Evolutionary conservation across 2,113 vertebrate species (phyloP), one percentile per base, ranked within the genome.

Genomic region (Platysteira castanea): DNA sequence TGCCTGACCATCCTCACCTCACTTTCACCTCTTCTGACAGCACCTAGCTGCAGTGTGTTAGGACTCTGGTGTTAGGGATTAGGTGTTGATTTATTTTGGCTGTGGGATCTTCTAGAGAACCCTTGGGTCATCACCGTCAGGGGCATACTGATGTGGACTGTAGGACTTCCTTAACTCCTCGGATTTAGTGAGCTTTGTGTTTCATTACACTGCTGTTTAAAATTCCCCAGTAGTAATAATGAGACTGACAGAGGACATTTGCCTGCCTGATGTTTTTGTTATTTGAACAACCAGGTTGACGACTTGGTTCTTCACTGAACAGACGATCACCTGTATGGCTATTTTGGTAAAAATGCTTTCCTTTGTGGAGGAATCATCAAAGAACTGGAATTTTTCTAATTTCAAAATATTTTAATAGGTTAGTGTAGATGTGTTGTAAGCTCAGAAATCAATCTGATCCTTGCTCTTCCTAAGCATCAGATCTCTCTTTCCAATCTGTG

Each of bases 1-100:
- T 37, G 31, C 37, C 59, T 84, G 50, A 33, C 59, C 17, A 47
- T 70, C 30, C 63, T 70, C 1, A 1, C 54, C 79, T 86, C n/a
- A 2, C 11, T 91, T 83, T 52, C 50, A 22, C 12, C 37, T 49
- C 46, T 42, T 42, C 26, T 0, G 39, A 23, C 37, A 77, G 53
- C 1, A 3, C n/a, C 22, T 7, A 4, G 5, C 19, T 71, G 52
- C 49, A 64, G 44, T 15, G n/a, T 4, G 2, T 4, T 54, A 15
- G 23, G 19, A 18, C 19, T 84, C 0, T 26, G 56, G 56, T 59
- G n/a, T 37, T 60, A 12, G 35, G 57, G 35, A 15, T 37, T 37
- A 37, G 0, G 22, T 35, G 26, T 21, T 59, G 31, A 82, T 63
- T 75, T 33, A 7, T 61, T n/a, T 64, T 30, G 24, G 41, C n/a